Evolutionary conservation across 2,888 invertebrate genomes (phyloP).

Genomic region (Xestia ashworthii): DNA sequence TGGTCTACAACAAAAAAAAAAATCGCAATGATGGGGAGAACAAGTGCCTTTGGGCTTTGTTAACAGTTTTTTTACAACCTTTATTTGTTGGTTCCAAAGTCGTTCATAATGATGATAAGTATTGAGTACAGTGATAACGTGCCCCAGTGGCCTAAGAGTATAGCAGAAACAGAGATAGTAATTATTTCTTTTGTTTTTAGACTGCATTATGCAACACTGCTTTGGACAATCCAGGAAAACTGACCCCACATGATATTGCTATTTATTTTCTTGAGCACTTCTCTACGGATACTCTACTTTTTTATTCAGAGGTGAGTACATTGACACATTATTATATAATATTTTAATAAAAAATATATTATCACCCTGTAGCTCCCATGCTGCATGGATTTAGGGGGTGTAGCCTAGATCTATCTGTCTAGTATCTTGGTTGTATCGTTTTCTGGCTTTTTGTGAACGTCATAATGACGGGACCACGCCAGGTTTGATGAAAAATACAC

Average conservation of each 20-base stretch:
- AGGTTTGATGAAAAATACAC: too few relatives aligned
- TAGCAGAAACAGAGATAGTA: neutral
- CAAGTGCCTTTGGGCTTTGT: too few relatives aligned
- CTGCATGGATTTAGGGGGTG: neutral
- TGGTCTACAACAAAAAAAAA: too few relatives aligned
- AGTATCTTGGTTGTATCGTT: neutral
- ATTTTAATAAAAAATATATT: neutral
- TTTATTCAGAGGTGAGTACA: conserved; percentile 93
- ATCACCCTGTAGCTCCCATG: neutral
- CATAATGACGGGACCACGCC: too few relatives aligned
- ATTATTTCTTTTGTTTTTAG: conserved; percentile 81
- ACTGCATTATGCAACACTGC: conserved; percentile 97
- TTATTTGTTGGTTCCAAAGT: neutral
- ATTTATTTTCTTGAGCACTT: conserved; percentile 95
- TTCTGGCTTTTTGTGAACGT: neutral
- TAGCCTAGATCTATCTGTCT: too few relatives aligned
- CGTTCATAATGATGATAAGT: neutral
- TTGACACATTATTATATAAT: too few relatives aligned
- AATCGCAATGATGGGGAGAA: too few relatives aligned
- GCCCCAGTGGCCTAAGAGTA: neutral
- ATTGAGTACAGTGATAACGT: neutral
- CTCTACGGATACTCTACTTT: conserved; percentile 95
- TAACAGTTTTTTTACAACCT: too few relatives aligned
- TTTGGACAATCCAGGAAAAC: conserved; percentile 97
- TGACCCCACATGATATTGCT: conserved; percentile 94